Conservation (phyloP, 2,888 invertebrate species). For the Heliconius aoede region DNA sequence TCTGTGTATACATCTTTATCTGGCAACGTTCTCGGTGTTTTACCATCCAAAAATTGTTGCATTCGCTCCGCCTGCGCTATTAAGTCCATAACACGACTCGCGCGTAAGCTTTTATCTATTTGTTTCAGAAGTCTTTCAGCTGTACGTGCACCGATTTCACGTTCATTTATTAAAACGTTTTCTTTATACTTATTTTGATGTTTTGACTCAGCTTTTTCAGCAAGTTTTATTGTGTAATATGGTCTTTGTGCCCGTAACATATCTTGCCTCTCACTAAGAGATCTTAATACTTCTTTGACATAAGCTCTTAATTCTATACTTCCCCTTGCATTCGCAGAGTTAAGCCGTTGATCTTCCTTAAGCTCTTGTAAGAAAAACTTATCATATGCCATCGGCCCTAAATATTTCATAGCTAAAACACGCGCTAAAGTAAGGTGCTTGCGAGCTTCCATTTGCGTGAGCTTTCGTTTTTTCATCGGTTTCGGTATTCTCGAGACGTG, state of each 20-base stretch:
- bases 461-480: constrained; percentile 61
- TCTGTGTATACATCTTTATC: constrained; percentile 74
- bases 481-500: constrained; percentile 73
- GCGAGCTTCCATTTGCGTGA: constrained; percentile 75
- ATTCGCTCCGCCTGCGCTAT: constrained; percentile 76
- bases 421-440: constrained; percentile 69
- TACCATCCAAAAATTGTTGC: constrained; percentile 73
- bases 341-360: constrained; percentile 64
- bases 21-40: constrained; percentile 72
- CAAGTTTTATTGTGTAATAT: constrained; percentile 73
- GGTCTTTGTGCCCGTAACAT: constrained; percentile 76
- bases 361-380: constrained; percentile 75
- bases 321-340: constrained; percentile 71
- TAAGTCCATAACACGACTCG: constrained; percentile 68
- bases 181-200: constrained; percentile 72
- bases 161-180: constrained; percentile 65
- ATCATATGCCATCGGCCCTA: constrained; percentile 79
- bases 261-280: constrained; percentile 72
- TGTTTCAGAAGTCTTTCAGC: constrained; percentile 68
- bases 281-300: constrained; percentile 66
- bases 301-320: constrained; percentile 60
- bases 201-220: constrained; percentile 74
- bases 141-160: constrained; percentile 69
- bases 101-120: constrained; percentile 68
- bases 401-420: constrained; percentile 78